Base-by-base conservation (phyloP, 2,113 vertebrate genomes). In the Nyctereutes procyonoides region DNA sequence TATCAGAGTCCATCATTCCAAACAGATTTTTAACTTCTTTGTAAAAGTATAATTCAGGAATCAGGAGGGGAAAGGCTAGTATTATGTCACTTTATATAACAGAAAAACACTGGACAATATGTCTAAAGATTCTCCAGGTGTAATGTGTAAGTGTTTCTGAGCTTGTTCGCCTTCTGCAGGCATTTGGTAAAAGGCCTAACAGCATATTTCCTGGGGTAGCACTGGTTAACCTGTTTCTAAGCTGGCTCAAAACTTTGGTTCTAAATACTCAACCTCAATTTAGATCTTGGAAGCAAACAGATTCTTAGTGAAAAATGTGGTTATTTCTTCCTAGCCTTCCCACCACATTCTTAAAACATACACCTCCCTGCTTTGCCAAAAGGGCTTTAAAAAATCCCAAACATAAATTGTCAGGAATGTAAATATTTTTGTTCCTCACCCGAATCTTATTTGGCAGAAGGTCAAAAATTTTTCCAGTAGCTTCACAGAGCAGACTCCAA, bases 381-480 rank as follows among this genome's bases (percentile, higher is more conserved):
- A 96, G 58, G 87, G 51, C 87, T 96, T 96, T 94, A 88, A 97
- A 96, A 95, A 95, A 94, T 93, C 85, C 97, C 77, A 95, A 96
- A 96, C 95, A 96, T 77, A 97, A 97, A 97, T 85, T 87, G 74
- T 93, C 88, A 96, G 96, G 97, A 98, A 93, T 97, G 96, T 97
- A 97, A 98, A 98, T 98, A 98, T 96, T 96, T 62, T 97, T 97
- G 96, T 32, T 97, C 30, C 95, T 98, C 98, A 99, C 99, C 99
- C 99, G 98, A 97, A 99, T 98, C 24, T 98, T 97, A 97, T 99
- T 98, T 93, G 99, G 99, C 97, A 99, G 98, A 69, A 99, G 98
- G 80, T 98, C 98, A 98, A 99, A 99, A 98, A 99, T 99, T 97
- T 98, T 99, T 97, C 99, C 99, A 0, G 99, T 98, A 96, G 99